phyloP scores from a whole-genome alignment of 2,113 vertebrate genomes.

The Mirounga angustirostris region DNA sequence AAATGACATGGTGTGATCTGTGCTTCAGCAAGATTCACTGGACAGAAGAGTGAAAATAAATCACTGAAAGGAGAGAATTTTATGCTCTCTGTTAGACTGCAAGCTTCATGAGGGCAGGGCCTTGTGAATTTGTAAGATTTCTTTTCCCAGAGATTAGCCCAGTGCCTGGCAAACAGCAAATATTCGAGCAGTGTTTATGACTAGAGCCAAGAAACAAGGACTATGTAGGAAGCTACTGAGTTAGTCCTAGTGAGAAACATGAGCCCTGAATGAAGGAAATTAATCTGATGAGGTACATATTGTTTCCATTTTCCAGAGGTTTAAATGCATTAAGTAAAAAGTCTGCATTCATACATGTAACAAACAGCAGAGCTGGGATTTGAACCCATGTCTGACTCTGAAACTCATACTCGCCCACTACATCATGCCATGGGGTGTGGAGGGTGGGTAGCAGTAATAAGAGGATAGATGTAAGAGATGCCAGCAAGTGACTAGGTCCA shows the following conservation, averaged over 20 bases:
- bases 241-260: background rate
- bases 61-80: background rate
- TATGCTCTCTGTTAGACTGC: background rate
- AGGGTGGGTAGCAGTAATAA: background rate
- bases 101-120: background rate
- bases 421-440: background rate
- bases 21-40: background rate
- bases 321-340: background rate
- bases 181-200: background rate
- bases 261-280: background rate
- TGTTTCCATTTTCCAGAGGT: background rate
- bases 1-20: background rate
- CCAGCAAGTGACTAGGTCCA: background rate
- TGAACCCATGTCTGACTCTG: background rate
- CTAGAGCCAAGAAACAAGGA: background rate
- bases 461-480: fast-evolving
- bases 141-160: background rate
- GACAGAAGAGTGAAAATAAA: background rate
- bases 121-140: background rate
- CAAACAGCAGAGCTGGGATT: background rate
- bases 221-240: too few relatives aligned
- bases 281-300: background rate
- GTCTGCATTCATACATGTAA: background rate
- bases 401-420: background rate
- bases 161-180: background rate